Base-by-base conservation (phyloP, 2,888 invertebrate genomes). In the Formica aserva region DNA sequence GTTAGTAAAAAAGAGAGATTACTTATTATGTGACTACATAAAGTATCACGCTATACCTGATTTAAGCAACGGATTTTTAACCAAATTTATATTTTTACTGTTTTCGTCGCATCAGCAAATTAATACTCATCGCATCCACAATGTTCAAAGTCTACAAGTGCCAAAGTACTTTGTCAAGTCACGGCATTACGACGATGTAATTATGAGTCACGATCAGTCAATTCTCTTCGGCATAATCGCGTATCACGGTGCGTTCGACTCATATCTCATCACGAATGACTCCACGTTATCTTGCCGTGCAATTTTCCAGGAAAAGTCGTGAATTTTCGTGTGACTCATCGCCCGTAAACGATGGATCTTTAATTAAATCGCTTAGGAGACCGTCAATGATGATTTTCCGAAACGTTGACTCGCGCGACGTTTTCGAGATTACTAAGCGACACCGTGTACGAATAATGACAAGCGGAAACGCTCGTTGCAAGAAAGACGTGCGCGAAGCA, bases 161-260 rank as follows among this genome's bases (percentile, higher is more conserved):
- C 57, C n/a, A 35, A 80, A 80, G 45, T 35, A 22, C 69, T 71
- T 35, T 60, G 71, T 60, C 26, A 45, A 26, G 71, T 80, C 71
- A 71, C 32, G 32, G 29, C 15, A 55, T 26, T 55, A 66, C 78
- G 69, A 69, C 78, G 69, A 32, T 41, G 71, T 26, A 35, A 69
- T 69, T 22, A 26, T 80, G 78, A 80, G 35, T 80, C 78, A 80
- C 55, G 71, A 71, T 69, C 71, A 71, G 71, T 80, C 78, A 78
- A 57, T 69, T 78, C 57, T 57, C 69, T 69, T 60, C 22, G 22
- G 32, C 32, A 78, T 69, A 78, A 57, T 78, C 71, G 45, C 78
- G 32, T 69, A 78, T 78, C 78, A 78, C n/a, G 41, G 11, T 67
- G 41, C 55, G 57, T 32, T 32, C 29, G 66, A 29, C 29, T 60